Conservation (phyloP, 2,113 vertebrate genomes). For the Xiphias gladius region DNA sequence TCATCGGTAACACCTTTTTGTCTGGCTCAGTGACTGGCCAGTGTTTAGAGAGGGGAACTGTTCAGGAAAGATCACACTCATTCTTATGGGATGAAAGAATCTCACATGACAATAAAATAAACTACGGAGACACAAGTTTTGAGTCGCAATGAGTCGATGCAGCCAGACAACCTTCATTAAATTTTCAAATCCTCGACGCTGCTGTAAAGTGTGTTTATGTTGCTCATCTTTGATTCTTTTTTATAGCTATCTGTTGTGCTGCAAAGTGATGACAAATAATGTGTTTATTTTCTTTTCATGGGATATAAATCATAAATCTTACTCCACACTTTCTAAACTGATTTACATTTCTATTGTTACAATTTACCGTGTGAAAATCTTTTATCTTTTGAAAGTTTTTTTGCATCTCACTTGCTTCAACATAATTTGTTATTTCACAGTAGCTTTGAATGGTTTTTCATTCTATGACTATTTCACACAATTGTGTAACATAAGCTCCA, state of each 20-base stretch:
- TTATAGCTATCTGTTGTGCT: not conserved
- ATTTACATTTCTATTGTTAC: not conserved
- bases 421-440: no score
- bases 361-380: not conserved
- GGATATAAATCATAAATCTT: not conserved
- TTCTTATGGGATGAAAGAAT: conserved; percentile 56
- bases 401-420: not conserved
- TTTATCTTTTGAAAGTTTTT: not conserved
- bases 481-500: not conserved
- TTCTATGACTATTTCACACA: not conserved
- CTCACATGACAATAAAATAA: conserved; percentile 73
- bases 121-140: conserved; percentile 21
- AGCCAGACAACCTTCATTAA: conserved; percentile 10
- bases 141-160: not conserved
- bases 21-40: conserved; percentile 62
- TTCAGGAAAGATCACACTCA: conserved; percentile 68
- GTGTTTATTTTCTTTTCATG: not conserved
- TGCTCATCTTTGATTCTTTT: not conserved
- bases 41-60: conserved; percentile 57
- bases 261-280: not conserved
- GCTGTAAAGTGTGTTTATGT: not conserved
- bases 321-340: not conserved
- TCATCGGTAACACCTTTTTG: conserved; percentile 82
- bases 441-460: not conserved
- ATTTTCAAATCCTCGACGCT: not conserved